Base-by-base conservation (phyloP, 2,797 vertebrate genomes). In the Thalassophryne amazonica region DNA sequence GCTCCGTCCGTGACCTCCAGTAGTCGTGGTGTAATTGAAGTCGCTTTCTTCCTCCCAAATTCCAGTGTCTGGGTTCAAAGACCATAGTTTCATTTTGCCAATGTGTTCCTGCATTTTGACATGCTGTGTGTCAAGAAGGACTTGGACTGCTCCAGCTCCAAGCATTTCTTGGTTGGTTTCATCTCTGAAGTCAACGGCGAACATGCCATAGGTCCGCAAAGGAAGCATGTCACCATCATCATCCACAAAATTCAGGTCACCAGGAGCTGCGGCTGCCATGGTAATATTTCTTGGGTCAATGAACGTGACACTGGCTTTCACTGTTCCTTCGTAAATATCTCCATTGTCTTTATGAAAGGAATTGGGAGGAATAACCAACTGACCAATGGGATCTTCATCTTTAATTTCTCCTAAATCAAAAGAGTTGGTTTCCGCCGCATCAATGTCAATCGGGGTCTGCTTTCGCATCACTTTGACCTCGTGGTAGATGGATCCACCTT, bases 171-270 rank as follows among this genome's bases (percentile, higher is more conserved):
- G 73, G 1, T 92, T 92, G 17, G 58, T 81, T 0, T 91, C 86
- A 0, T 95, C 96, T 21, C 91, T 88, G 58, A 99, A 95, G 69
- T 99, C 96, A 55, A 97, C 92, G 0, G 93, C 92, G 39, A 99
- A 98, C 96, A 98, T 98, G 13, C 97, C 97, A 0, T 98, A 99
- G 16, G 96, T 98, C 60, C 95, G 86, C 48, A 98, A 87, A 0
- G 93, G 95, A 1, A 93, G 85, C 45, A 96, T 87, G 16, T 97
- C 93, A 0, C 97, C 96, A 3, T 94, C 92, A 0, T 86, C 24
- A 0, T 94, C 61, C 23, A 93, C 73, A 27, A 94, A 99, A 73
- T 92, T 96, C 51, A 99, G 92, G 83, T 99, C 96, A 0, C 94
- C 98, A 24, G 97, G 93, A 18, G 95, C 85, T 0, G 94, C 90